Evolutionary conservation across 1,140 invertebrate genomes (phyloP).

Genomic region (Phortica variegata): DNA sequence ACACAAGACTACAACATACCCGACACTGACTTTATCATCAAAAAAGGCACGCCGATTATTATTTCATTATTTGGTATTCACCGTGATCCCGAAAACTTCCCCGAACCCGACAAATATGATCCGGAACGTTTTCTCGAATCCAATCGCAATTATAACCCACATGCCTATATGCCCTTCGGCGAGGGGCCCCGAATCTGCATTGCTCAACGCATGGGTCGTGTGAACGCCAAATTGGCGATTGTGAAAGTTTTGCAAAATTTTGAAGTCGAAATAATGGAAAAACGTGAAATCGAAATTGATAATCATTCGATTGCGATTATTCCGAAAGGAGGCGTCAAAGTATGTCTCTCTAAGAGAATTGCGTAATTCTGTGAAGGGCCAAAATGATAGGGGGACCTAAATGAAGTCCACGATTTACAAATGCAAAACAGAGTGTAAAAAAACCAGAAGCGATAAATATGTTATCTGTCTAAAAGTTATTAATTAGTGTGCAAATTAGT

Average conservation of each 20-base stretch:
- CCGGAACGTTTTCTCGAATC: slow-evolving; percentile 65
- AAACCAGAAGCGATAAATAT: too few species aligned
- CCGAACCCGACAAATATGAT: slow-evolving; percentile 67
- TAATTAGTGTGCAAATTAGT: too few species aligned
- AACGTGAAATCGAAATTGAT: slow-evolving; percentile 24
- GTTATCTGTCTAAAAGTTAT: too few species aligned
- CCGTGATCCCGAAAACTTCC: slow-evolving; percentile 62
- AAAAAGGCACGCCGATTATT: slow-evolving; percentile 58
- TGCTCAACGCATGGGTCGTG: slow-evolving; percentile 35
- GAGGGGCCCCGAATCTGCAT: slow-evolving; percentile 65
- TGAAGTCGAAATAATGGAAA: slow-evolving; percentile 34
- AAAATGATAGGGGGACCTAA: too few species aligned
- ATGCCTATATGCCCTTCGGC: slow-evolving; percentile 67
- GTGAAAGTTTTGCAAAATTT: slow-evolving; percentile 38
- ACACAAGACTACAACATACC: slow-evolving; percentile 56
- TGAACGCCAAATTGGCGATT: slow-evolving; percentile 35
- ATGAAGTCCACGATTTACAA: too few species aligned
- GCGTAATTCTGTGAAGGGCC: too few species aligned
- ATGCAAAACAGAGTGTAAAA: too few species aligned
- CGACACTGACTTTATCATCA: slow-evolving; percentile 45
- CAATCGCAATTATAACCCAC: slow-evolving; percentile 45
- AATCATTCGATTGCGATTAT: slow-evolving; percentile 26
- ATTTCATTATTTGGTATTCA: slow-evolving; percentile 58
- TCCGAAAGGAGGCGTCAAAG: slow-evolving; percentile 35
- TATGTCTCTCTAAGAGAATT: slow-evolving; percentile 34